A percentile compares a stretch with the other conserved stretches of the same genome.
phyloP scores from a whole-genome alignment of 64 coral and sea anemone genomes.

The Porites australiensis region DNA sequence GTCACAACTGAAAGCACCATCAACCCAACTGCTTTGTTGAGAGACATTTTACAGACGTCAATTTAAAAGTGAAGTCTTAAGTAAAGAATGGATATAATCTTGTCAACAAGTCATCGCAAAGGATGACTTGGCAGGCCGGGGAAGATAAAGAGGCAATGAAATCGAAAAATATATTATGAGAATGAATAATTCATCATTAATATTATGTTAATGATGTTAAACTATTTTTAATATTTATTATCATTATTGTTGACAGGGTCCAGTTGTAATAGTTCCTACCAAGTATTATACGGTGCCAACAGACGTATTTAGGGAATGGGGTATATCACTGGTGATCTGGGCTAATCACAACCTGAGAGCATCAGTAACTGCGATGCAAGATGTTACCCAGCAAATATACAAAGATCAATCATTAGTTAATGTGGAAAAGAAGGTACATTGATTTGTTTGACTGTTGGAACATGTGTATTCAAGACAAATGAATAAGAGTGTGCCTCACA shows the following conservation, averaged over 20 bases:
- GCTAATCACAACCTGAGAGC: conserved; percentile 99
- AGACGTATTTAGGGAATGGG: conserved; percentile 93
- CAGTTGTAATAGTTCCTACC: conserved; percentile 96
- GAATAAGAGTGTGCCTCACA: too few species aligned
- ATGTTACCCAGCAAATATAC: conserved; percentile 91
- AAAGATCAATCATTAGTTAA: conserved; percentile 96
- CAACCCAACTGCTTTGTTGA: not conserved
- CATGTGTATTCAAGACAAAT: too few species aligned
- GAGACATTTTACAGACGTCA: too few species aligned
- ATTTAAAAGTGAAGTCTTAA: too few species aligned
- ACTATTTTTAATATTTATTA: too few species aligned
- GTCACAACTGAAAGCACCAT: not conserved
- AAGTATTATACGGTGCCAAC: conserved; percentile 97
- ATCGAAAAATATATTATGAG: too few species aligned
- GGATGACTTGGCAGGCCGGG: too few species aligned
- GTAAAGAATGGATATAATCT: too few species aligned
- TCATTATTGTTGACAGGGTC: conserved; percentile 65
- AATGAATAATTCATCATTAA: too few species aligned
- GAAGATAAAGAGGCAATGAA: too few species aligned
- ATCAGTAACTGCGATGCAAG: conserved; percentile 89
- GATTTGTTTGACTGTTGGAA: not conserved
- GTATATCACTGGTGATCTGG: conserved; percentile 96
- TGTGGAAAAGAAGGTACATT: conserved; percentile 90
- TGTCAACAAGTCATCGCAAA: too few species aligned
- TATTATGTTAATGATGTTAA: too few species aligned